Evolutionary conservation across 1,140 invertebrate genomes (phyloP), one percentile per base, ranked within the genome.

Genomic region (Aphis craccivora): DNA sequence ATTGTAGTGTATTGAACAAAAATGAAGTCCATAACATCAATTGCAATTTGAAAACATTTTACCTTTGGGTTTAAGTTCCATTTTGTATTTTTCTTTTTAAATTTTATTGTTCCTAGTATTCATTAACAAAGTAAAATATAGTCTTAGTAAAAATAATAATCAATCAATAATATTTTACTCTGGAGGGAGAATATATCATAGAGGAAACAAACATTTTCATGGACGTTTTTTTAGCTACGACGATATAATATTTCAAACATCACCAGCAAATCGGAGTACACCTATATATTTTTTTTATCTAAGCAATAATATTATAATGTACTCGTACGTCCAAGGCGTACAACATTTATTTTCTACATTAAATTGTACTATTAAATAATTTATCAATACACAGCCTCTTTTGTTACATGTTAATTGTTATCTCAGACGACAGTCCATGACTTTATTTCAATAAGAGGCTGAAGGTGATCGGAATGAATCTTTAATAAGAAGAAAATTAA

Each of bases 401-500:
- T 87, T 87, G 25, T 88, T 88, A 9, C n/a, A 18, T 51, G 48
- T 51, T 51, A 51, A 51, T 51, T 30, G 37, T 76, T 76, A 76
- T 76, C 83, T n/a, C 37, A 51, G 37, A 51, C 87, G 48, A 51
- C 45, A 88, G 4, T 0, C 8, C 30, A 88, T 51, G 18, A 35
- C n/a, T 88, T 43, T 23, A 53, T 53, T 51, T 51, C n/a, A 88
- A 51, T 53, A 43, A 51, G 23, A 88, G 51, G 48, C 48, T n/a
- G 48, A 88, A 88, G 87, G 87, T 88, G 48, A 88, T 25, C n/a
- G 20, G 48, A 51, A 51, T 88, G 45, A 88, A 88, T 87, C 11
- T 87, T 87, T 87, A 87, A 87, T 87, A 48, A 87, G 43, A n/a
- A 48, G 30, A 30, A 48, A 87, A 87, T 87, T 30, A 48, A 87